Base-by-base conservation (phyloP, 2,113 vertebrate species). In the Penelope pileata region DNA sequence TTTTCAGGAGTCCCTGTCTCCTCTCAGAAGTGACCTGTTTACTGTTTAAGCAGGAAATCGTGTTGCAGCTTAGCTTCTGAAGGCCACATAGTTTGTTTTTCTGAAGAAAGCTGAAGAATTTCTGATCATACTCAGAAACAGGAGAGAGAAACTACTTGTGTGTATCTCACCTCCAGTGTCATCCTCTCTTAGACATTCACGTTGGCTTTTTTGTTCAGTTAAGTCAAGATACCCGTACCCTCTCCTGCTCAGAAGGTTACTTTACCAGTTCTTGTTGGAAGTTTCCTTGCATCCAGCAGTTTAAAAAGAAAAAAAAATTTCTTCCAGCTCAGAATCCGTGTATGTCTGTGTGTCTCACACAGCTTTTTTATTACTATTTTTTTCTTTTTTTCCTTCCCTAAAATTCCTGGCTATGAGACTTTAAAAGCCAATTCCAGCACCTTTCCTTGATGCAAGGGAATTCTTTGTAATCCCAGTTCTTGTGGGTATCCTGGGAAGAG, bases 391-490 rank as follows among this genome's bases (percentile, higher is more conserved):
- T 32, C 11, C 54, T n/a, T 38, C 59, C 24, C 59, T 62, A 34
- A 63, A 36, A 60, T 26, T 83, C 22, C 8, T 26, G 9, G 32
- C n/a, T 32, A 3, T 53, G 47, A 85, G 15, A 62, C 42, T 90
- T 60, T 91, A 50, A 58, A 95, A 73, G 13, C 27, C 4, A 58
- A 12, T 66, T 45, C 16, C 54, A 70, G 42, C 79, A 74, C 22
- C 19, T 32, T 68, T 75, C 29, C 63, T 80, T 54, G 2, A 58
- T 69, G 12, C 32, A 53, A 50, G 19, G 18, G 29, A 69, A 12
- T 50, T 48, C 83, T 91, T 83, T 91, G 36, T 67, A 42, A 29
- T 79, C 50, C 16, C 8, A 29, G 11, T 93, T 80, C 82, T 48
- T 91, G 63, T 11, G 78, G 26, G 18, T 32, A 70, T 21, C n/a